Evolutionary conservation across 2,797 vertebrate species (phyloP), one percentile per base, ranked within the genome.

Genomic region (Fringilla coelebs): DNA sequence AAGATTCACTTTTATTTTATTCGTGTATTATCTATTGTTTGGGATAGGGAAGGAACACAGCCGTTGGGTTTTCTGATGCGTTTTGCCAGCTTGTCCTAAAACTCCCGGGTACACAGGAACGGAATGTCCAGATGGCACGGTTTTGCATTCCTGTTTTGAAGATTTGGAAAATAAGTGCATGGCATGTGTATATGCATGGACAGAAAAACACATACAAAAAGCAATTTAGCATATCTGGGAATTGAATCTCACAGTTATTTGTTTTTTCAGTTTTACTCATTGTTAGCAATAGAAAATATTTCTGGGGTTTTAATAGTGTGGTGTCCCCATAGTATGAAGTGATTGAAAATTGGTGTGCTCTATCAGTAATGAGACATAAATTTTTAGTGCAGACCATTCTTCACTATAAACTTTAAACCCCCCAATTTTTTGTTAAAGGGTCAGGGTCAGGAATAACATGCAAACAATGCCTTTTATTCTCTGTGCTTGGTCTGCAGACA

Each of bases 1-100:
- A 79, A 95, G 96, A 97, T 91, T 6, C 28, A 66, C 66, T 93
- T 95, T 89, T 90, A 86, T 96, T 96, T 95, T 86, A 54, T 89
- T 93, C 77, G 79, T 83, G 62, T 86, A 94, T 89, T 73, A 58
- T 86, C 55, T 94, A 41, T 94, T 96, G 89, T 92, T 92, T 96
- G 76, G 55, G 38, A 76, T 65, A 54, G 77, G 76, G 76, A 66
- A 77, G 26, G 15, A 78, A 46, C 51, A 71, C 70, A 96, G 76
- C 66, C 83, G 1, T 88, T 71, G 25, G 88, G 43, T 86, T 93
- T 93, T 74, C 41, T 86, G 65, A 18, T 8, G 9, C 0, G 0
- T 60, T 72, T 85, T 96, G 84, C 48, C 54, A 84, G 75, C 68
- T 93, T 95, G 82, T 85, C 65, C 36, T 93, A 67, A 89, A 94